These are phyloP conservation scores for Cinclus cinclus DNA, from an alignment of 2,113 vertebrate species.

Conservation along the genomic window DNA sequence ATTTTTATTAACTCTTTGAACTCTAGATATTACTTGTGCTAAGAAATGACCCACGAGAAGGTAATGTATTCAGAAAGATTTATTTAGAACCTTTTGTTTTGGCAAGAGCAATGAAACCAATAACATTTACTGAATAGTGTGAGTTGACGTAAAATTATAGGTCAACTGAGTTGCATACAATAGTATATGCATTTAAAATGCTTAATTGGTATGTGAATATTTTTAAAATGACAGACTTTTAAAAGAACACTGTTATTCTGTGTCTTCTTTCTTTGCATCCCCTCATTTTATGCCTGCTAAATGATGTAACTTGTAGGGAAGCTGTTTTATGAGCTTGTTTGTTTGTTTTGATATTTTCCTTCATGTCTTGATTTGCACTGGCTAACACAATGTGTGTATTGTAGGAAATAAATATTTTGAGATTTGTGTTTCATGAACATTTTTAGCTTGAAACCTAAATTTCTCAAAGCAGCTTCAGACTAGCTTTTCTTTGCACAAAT, in stretches of 20 bases:
- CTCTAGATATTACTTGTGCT: constrained; percentile 28
- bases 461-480: neutral
- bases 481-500: neutral
- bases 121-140: neutral
- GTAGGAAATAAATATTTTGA: neutral
- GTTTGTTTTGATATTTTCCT: neutral
- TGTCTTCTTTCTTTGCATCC: neutral
- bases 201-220: neutral
- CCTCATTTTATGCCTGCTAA: neutral
- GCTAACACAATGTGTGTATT: neutral
- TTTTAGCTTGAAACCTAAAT: neutral
- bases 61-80: constrained; percentile 11
- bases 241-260: neutral
- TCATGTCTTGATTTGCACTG: neutral
- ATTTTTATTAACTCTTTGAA: constrained; percentile 65
- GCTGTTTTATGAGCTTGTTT: neutral
- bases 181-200: neutral
- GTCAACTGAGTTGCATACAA: neutral
- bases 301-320: neutral
- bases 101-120: neutral
- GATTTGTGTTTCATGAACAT: neutral
- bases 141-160: neutral
- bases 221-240: neutral
- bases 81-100: neutral
- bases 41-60: constrained; percentile 25